These are phyloP conservation scores for Elymnias hypermnestra DNA, from an alignment of 1,140 invertebrate genomes.

Conservation along the genomic window DNA sequence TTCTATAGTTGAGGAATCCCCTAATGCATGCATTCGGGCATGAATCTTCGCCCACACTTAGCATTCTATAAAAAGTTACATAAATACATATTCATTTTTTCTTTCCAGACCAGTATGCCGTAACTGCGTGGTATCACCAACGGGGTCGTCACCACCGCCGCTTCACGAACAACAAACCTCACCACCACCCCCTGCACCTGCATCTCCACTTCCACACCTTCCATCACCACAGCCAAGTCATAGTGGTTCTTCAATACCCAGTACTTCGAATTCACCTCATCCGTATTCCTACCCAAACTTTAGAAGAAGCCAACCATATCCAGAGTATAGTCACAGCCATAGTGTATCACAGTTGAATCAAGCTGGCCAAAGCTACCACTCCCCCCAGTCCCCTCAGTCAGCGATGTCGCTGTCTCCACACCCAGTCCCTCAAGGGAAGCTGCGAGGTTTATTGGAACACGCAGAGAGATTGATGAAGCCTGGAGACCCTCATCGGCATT, in stretches of 20 bases:
- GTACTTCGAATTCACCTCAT: conserved; percentile 54
- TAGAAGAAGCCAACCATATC: conserved; percentile 45
- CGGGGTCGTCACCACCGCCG: conserved; percentile 55
- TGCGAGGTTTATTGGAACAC: conserved; percentile 73
- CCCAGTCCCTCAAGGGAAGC: conserved; percentile 64
- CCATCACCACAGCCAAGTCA: conserved; percentile 56
- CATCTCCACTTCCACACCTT: conserved; percentile 38
- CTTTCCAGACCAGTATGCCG: conserved; percentile 78
- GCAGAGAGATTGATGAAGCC: conserved; percentile 70
- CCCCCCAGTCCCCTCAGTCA: conserved; percentile 54
- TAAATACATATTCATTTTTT: conserved; percentile 20
- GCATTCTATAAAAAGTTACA: too few relatives aligned
- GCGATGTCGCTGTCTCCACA: conserved; percentile 67
- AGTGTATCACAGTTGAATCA: conserved; percentile 47
- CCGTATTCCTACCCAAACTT: conserved; percentile 55
- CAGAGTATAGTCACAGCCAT: conserved; percentile 43
- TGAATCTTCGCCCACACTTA: too few relatives aligned
- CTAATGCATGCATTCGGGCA: too few relatives aligned
- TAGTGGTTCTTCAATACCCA: conserved; percentile 50
- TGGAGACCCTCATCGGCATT: conserved; percentile 88
- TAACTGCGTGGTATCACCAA: conserved; percentile 73
- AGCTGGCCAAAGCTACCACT: conserved; percentile 46
- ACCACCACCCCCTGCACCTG: conserved; percentile 51
- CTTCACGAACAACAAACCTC: conserved; percentile 48
- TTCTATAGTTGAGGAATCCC: too few relatives aligned